Evolutionary conservation across 2,113 vertebrate species (phyloP).

Genomic region (Bufo bufo): DNA sequence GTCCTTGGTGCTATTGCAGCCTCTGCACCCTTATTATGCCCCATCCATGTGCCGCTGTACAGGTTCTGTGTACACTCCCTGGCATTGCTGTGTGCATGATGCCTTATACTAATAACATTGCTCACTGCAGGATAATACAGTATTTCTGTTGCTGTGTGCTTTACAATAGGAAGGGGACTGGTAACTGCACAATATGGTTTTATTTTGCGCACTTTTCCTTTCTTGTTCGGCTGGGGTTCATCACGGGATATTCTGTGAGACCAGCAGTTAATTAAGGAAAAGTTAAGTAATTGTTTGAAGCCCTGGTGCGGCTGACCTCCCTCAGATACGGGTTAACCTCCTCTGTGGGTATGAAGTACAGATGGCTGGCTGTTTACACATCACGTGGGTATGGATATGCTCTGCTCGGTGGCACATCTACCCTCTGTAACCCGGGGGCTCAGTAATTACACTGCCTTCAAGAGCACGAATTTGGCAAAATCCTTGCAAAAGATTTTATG

Average conservation of each 20-base stretch:
- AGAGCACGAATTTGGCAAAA: background rate
- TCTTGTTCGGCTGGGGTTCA: background rate
- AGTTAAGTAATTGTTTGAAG: constrained; percentile 31
- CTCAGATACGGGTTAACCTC: constrained; percentile 41
- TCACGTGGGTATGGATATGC: constrained; percentile 10
- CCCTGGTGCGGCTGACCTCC: background rate
- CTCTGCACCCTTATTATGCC: background rate
- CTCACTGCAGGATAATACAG: background rate
- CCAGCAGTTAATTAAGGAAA: constrained; percentile 28
- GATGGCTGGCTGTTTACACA: constrained; percentile 32
- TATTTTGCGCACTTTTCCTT: background rate
- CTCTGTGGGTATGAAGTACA: constrained; percentile 2
- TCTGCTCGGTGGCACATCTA: background rate
- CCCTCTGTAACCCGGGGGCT: constrained; percentile 19
- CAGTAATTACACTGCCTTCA: background rate
- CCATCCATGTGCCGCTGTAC: background rate
- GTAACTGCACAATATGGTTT: constrained; percentile 19
- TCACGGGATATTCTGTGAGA: background rate
- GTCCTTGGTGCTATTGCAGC: background rate
- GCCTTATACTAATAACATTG: background rate
- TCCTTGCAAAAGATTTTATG: background rate
- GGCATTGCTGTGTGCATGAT: background rate
- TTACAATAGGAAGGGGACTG: constrained; percentile 16
- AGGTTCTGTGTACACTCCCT: background rate
- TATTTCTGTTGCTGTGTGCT: background rate